Evolutionary conservation across 2,797 vertebrate species (phyloP).

Genomic region (Cottoperca gobio): DNA sequence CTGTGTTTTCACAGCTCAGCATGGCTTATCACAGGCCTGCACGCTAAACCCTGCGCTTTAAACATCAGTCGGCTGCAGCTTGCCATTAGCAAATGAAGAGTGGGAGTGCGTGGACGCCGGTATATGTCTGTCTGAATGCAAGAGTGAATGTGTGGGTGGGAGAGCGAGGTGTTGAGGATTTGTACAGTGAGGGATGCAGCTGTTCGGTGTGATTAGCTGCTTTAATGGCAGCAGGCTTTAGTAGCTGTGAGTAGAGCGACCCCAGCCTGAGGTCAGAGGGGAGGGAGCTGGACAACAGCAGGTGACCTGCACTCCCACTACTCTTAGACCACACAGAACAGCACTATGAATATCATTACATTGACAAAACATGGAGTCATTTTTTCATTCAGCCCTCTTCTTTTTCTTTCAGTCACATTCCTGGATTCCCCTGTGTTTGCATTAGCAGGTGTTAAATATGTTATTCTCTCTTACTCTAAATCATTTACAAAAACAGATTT

Average conservation of each 20-base stretch:
- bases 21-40: constrained; percentile 82
- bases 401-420: constrained; percentile 23
- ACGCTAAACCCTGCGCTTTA: constrained; percentile 76
- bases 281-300: constrained; percentile 46
- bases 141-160: constrained; percentile 63
- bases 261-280: constrained; percentile 55
- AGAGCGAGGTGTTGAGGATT: constrained; percentile 73
- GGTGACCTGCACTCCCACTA: constrained; percentile 61
- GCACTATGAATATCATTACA: constrained; percentile 21
- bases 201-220: constrained; percentile 76
- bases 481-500: constrained; percentile 37
- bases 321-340: constrained; percentile 57
- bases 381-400: constrained; percentile 28
- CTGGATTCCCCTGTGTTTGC: constrained; percentile 13
- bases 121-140: constrained; percentile 55
- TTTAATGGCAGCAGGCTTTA: constrained; percentile 69
- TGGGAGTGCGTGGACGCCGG: constrained; percentile 59
- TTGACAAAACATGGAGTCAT: constrained; percentile 33
- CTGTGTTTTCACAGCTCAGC: constrained; percentile 86
- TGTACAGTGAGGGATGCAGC: constrained; percentile 76
- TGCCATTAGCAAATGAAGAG: constrained; percentile 66
- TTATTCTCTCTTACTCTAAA: background rate
- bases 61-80: constrained; percentile 74
- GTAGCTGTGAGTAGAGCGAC: constrained; percentile 61
- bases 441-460: constrained; percentile 44